A percentile compares a stretch with the other conserved stretches of the same genome.
phyloP scores from a whole-genome alignment of 2,888 invertebrate genomes.

The Panzeria rudis region DNA sequence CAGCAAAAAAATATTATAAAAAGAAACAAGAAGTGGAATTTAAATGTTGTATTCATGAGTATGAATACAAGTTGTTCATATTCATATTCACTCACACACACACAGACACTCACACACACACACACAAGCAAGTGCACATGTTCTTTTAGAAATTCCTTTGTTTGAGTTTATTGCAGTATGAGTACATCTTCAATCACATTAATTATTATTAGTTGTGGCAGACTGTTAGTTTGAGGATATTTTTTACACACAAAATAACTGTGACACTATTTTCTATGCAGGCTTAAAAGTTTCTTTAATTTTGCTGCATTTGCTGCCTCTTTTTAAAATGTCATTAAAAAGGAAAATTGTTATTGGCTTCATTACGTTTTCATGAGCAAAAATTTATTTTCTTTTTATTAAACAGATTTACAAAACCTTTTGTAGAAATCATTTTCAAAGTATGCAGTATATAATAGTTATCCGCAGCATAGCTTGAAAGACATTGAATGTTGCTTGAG shows the following conservation, averaged over 20 bases:
- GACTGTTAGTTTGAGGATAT: slow-evolving; percentile 23
- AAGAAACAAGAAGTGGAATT: slow-evolving; percentile 54
- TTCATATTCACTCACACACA: neutral
- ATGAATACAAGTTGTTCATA: slow-evolving; percentile 56
- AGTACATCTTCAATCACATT: slow-evolving; percentile 36
- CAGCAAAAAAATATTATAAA: slow-evolving; percentile 14
- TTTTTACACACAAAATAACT: neutral
- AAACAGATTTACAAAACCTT: neutral
- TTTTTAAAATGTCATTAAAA: slow-evolving; percentile 34
- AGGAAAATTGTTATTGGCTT: slow-evolving; percentile 51
- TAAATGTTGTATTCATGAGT: slow-evolving; percentile 65
- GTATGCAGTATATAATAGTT: neutral
- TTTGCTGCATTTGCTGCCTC: neutral
- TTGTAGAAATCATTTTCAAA: slow-evolving; percentile 3
- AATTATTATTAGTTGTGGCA: slow-evolving; percentile 42
- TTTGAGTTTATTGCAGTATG: neutral
- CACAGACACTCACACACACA: neutral
- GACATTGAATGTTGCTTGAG: slow-evolving; percentile 34
- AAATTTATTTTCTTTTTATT: slow-evolving; percentile 17
- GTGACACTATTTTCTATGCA: neutral
- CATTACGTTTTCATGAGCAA: slow-evolving; percentile 42
- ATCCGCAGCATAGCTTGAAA: neutral
- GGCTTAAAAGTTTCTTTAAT: neutral
- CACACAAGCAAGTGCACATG: no score
- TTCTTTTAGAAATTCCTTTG: neutral